A percentile compares a stretch with the other conserved stretches of the same genome.
phyloP scores from a whole-genome alignment of 2,113 vertebrate species.

The Caranx melampygus region DNA sequence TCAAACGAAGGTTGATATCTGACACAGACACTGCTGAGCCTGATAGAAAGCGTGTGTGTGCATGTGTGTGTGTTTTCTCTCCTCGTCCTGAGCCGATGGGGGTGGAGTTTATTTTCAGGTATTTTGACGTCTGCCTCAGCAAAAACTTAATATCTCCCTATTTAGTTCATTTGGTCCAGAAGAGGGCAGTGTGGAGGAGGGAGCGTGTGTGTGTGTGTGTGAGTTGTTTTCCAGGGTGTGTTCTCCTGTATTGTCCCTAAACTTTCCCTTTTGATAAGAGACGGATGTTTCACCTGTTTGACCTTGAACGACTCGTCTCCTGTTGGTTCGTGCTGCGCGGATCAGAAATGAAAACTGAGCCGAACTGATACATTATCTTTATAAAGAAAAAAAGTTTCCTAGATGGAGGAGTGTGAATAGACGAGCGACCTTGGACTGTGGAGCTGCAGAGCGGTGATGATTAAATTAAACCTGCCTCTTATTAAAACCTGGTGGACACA shows the following conservation, averaged over 20 bases:
- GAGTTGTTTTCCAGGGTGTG: neutral
- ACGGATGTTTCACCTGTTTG: neutral
- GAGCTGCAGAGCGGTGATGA: neutral
- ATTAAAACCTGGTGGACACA: too few relatives aligned
- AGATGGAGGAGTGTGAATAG: neutral
- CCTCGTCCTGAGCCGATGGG: neutral
- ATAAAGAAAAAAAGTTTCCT: too few relatives aligned
- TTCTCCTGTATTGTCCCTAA: neutral
- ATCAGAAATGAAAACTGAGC: neutral
- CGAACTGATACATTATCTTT: too few relatives aligned
- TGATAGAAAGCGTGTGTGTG: conserved; percentile 9
- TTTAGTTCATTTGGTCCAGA: conserved; percentile 42
- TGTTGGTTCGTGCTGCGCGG: neutral
- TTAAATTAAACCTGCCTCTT: too few relatives aligned
- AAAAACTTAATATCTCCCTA: neutral
- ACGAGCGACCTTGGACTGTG: conserved; percentile 5
- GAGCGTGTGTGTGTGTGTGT: too few relatives aligned
- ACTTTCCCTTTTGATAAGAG: neutral
- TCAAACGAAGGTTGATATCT: conserved; percentile 30
- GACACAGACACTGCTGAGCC: conserved; percentile 1
- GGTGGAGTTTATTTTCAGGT: conserved; percentile 23
- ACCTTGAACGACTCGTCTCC: neutral
- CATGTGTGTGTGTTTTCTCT: conserved; percentile 5
- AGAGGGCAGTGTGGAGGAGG: conserved; percentile 54
- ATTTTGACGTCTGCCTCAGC: conserved; percentile 26